Conservation (phyloP, 1,140 invertebrate genomes). For the Plodia interpunctella region DNA sequence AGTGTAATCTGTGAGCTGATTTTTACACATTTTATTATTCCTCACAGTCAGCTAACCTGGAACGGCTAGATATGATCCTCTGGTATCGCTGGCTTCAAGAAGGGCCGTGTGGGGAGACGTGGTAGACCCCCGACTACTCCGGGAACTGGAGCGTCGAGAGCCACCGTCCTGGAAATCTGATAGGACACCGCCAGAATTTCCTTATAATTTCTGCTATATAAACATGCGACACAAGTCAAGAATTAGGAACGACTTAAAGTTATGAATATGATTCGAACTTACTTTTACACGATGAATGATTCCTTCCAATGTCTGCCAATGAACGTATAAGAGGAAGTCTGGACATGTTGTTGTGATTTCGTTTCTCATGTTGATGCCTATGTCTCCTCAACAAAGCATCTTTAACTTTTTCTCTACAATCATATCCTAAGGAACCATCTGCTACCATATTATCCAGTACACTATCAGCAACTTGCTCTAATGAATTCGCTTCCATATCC, state of each 20-base stretch:
- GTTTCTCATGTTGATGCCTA: slow-evolving; percentile 95
- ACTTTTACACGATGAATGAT: slow-evolving; percentile 97
- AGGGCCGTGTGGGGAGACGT: slow-evolving; percentile 79
- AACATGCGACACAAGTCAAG: slow-evolving; percentile 3
- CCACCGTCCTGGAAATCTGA: slow-evolving; percentile 81
- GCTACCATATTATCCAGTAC: slow-evolving; percentile 95
- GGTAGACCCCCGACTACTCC: slow-evolving; percentile 73
- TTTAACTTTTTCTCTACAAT: slow-evolving; percentile 88
- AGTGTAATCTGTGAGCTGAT: slow-evolving; percentile 48
- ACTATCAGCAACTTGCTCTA: slow-evolving; percentile 93
- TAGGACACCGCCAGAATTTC: slow-evolving; percentile 70
- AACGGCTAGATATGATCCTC: slow-evolving; percentile 86
- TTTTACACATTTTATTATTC: slow-evolving; percentile 41
- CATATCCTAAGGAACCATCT: slow-evolving; percentile 84
- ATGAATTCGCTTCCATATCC: slow-evolving; percentile 90
- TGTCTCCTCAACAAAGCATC: slow-evolving; percentile 94
- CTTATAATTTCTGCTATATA: slow-evolving; percentile 29
- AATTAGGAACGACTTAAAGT: background rate
- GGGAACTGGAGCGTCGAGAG: slow-evolving; percentile 68
- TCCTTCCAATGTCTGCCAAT: slow-evolving; percentile 96
- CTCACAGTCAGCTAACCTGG: slow-evolving; percentile 80
- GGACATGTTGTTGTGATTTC: slow-evolving; percentile 87
- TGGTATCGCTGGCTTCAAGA: slow-evolving; percentile 80
- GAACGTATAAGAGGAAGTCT: slow-evolving; percentile 96
- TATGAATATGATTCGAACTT: slow-evolving; percentile 75